A percentile compares a stretch with the other conserved stretches of the same genome.
These are phyloP conservation scores for Parazoanthus swiftii DNA, from an alignment of 92 coral and sea anemone genomes.

Conservation along the genomic window DNA sequence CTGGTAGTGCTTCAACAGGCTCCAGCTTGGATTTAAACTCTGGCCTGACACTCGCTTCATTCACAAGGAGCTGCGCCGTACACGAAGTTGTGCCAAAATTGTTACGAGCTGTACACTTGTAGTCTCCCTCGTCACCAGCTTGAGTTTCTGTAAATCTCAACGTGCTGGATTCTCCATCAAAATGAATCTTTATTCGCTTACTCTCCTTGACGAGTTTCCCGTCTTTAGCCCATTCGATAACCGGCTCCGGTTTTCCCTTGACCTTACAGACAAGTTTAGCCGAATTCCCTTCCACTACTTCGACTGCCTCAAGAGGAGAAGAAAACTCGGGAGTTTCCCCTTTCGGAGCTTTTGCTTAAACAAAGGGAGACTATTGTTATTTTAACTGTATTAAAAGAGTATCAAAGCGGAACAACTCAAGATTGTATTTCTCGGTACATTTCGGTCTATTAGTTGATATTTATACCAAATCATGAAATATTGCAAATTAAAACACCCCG, in stretches of 20 bases:
- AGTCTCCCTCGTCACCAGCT: slow-evolving; percentile 82
- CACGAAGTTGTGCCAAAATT: slow-evolving; percentile 70
- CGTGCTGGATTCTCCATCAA: slow-evolving; percentile 56
- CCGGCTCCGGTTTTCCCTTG: slow-evolving; percentile 76
- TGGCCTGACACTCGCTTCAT: slow-evolving; percentile 63
- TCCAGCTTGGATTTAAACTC: slow-evolving; percentile 59
- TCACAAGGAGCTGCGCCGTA: slow-evolving; percentile 78
- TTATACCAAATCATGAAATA: no score
- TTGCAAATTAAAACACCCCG: no score
- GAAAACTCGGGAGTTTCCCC: slow-evolving; percentile 81
- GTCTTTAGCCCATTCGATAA: slow-evolving; percentile 83
- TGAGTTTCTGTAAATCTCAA: slow-evolving; percentile 64
- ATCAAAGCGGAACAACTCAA: not conserved
- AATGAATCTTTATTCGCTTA: slow-evolving; percentile 60
- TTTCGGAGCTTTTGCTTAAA: slow-evolving; percentile 68
- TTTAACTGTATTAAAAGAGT: not conserved
- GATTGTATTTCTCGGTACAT: no score
- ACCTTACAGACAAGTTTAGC: slow-evolving; percentile 73
- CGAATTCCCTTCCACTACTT: slow-evolving; percentile 63
- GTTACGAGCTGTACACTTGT: slow-evolving; percentile 80
- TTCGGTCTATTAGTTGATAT: no score
- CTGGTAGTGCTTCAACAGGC: slow-evolving; percentile 59
- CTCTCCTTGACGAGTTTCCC: slow-evolving; percentile 63
- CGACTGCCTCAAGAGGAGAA: slow-evolving; percentile 52
- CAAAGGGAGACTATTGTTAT: not conserved